phyloP scores from a whole-genome alignment of 2,113 vertebrate genomes.

The Saguinus midas region DNA sequence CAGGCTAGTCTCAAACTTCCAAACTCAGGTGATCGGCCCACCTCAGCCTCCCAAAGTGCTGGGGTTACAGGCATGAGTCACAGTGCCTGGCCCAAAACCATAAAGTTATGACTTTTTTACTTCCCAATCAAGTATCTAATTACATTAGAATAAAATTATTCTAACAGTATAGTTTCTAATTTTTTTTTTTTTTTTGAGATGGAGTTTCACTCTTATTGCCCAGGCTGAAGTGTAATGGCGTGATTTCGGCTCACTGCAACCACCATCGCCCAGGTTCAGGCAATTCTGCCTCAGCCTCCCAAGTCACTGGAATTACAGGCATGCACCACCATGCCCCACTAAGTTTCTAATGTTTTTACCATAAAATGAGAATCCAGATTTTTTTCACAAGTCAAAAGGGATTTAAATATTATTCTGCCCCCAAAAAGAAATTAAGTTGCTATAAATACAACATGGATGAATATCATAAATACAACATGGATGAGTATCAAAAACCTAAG shows the following conservation, averaged over 20 bases:
- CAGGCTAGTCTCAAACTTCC: too few relatives aligned
- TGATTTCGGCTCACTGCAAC: too few relatives aligned
- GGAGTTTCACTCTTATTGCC: too few relatives aligned
- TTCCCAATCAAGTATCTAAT: neutral
- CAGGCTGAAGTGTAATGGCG: too few relatives aligned
- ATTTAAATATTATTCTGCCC: slow-evolving; percentile 9
- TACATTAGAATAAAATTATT: neutral
- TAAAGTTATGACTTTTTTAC: neutral
- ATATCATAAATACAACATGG: neutral
- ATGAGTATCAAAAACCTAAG: neutral
- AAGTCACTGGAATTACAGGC: too few relatives aligned
- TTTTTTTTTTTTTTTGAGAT: too few relatives aligned
- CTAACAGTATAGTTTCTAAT: neutral
- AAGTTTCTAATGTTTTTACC: neutral
- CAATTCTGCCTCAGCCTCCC: too few relatives aligned
- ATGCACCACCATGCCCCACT: too few relatives aligned
- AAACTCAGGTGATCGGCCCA: too few relatives aligned
- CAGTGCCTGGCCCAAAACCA: neutral
- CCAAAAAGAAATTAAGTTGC: neutral
- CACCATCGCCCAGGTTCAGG: too few relatives aligned
- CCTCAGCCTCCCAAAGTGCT: too few relatives aligned
- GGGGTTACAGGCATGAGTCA: too few relatives aligned
- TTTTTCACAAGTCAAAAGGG: neutral
- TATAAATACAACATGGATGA: neutral
- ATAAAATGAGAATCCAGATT: neutral